Percentiles rank a stretch among this genome's conserved stretches.
Evolutionary conservation across 2,797 vertebrate species (phyloP).

Genomic region (Ctenopoma kingsleyae): DNA sequence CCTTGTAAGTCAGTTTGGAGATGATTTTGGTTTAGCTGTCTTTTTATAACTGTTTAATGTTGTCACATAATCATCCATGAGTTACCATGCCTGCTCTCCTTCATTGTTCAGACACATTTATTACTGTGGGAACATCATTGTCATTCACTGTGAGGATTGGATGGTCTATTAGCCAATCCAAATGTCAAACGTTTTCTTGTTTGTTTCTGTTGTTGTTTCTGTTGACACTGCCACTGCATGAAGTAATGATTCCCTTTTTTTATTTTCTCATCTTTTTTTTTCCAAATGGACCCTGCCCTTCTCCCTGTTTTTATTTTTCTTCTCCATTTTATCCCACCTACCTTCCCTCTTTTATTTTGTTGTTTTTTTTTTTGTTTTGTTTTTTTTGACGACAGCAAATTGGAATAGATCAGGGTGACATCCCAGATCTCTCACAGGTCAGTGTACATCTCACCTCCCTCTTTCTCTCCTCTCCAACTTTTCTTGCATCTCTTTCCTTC

Average conservation of each 20-base stretch:
- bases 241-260: conserved; percentile 79
- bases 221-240: conserved; percentile 84
- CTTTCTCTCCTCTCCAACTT: conserved; percentile 51
- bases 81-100: conserved; percentile 45
- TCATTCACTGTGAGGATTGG: conserved; percentile 54
- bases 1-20: neutral
- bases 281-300: conserved; percentile 34
- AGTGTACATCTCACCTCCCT: conserved; percentile 87
- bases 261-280: conserved; percentile 54
- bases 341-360: conserved; percentile 29
- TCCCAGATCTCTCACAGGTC: conserved; percentile 98
- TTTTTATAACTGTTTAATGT: conserved; percentile 28
- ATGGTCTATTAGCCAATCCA: conserved; percentile 35
- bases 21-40: conserved; percentile 17
- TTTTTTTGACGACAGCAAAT: conserved; percentile 91
- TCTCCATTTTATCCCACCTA: conserved; percentile 57
- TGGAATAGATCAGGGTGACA: conserved; percentile 97
- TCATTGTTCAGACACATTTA: conserved; percentile 62
- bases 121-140: conserved; percentile 60
- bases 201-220: conserved; percentile 76
- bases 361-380: conserved; percentile 38
- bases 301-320: conserved; percentile 38
- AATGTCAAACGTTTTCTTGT: conserved; percentile 64
- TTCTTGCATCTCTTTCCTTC: neutral
- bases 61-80: conserved; percentile 35